A percentile compares a stretch with the other conserved stretches of the same genome.
Evolutionary conservation across 2,888 invertebrate genomes (phyloP).

Genomic region (Hipparchia sbordonii): DNA sequence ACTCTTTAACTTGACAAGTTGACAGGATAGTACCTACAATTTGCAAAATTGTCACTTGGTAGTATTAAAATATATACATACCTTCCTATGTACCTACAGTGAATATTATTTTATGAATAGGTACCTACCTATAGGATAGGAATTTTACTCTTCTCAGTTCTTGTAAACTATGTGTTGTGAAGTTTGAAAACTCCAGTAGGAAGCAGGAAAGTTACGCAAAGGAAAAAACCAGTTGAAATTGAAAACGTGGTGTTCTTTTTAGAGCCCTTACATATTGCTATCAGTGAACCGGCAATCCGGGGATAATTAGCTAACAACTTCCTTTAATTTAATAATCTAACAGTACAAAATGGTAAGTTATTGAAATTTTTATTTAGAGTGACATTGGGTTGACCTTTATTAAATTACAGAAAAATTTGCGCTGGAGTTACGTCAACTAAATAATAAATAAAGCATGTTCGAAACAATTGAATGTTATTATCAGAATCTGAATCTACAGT

Average conservation of each 20-base stretch:
- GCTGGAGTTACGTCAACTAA: background rate
- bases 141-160: background rate
- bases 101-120: too few relatives aligned
- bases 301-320: background rate
- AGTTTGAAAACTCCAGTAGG: constrained; percentile 13
- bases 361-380: constrained; percentile 49
- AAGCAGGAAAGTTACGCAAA: constrained; percentile 12
- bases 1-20: too few relatives aligned
- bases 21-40: too few relatives aligned
- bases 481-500: constrained; percentile 21
- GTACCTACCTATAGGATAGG: background rate
- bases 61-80: too few relatives aligned
- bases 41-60: too few relatives aligned
- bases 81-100: too few relatives aligned
- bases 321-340: background rate
- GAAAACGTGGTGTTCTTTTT: constrained; percentile 3
- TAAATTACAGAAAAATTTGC: constrained; percentile 6
- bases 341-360: constrained; percentile 58
- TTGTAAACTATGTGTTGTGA: constrained; percentile 13
- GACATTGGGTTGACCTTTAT: constrained; percentile 75
- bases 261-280: background rate
- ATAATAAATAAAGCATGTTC: constrained; percentile 1
- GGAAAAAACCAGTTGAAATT: constrained; percentile 7
- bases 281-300: constrained; percentile 1
- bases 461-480: constrained; percentile 10